A percentile compares a stretch with the other conserved stretches of the same genome.
Evolutionary conservation across 2,888 invertebrate species (phyloP).

Genomic region (Cyaniris semiargus): DNA sequence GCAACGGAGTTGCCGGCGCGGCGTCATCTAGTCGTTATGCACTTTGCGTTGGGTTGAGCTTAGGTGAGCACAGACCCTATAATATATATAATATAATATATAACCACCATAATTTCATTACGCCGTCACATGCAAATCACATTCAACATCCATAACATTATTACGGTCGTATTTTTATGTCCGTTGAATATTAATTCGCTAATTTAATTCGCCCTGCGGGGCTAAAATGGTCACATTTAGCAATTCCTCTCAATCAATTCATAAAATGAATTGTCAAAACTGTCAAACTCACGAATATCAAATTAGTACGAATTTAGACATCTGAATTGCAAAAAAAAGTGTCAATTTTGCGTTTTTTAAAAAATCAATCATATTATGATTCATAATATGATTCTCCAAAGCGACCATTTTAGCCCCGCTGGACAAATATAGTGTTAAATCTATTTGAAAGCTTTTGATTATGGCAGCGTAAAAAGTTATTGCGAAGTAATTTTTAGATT

Average conservation of each 20-base stretch:
- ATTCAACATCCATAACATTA: background rate
- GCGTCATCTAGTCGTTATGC: background rate
- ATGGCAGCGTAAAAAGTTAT: background rate
- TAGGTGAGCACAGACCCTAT: background rate
- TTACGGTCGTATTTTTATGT: background rate
- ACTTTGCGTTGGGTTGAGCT: background rate
- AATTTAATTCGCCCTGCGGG: background rate
- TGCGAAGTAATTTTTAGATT: background rate
- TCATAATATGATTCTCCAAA: no score
- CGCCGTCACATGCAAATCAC: conserved; percentile 4
- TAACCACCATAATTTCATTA: conserved; percentile 17
- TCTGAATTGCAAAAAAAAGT: no score
- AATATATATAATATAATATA: no score
- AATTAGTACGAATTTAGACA: no score
- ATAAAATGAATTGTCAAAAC: no score
- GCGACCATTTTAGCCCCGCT: no score
- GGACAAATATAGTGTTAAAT: conserved; percentile 5
- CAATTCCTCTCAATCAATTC: no score
- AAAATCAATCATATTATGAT: no score
- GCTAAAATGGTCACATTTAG: no score
- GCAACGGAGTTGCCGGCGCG: no score
- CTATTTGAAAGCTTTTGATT: background rate
- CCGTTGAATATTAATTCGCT: background rate
- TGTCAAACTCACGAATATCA: no score
- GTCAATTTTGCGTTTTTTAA: no score